phyloP scores from a whole-genome alignment of 53 echinoderm and acorn worm species.

The Crossaster papposus region DNA sequence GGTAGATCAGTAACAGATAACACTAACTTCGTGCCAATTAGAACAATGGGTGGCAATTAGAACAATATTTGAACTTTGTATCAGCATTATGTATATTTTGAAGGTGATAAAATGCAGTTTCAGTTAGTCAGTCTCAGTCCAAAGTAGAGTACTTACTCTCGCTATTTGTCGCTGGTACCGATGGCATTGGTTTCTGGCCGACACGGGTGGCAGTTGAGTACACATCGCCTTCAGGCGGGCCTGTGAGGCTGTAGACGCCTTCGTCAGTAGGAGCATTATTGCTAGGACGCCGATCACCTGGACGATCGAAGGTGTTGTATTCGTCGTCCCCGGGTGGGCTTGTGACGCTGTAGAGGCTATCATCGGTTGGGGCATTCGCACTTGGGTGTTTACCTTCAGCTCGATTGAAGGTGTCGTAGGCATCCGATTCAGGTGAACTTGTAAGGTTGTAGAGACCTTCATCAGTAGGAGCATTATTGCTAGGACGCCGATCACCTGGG shows the following conservation, averaged over 20 bases:
- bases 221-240: background rate
- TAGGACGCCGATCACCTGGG: background rate
- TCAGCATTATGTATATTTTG: too few species aligned
- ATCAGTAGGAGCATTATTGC: background rate
- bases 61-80: too few species aligned
- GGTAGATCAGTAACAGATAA: too few species aligned
- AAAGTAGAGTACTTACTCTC: too few species aligned
- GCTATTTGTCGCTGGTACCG: background rate
- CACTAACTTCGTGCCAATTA: too few species aligned
- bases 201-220: background rate
- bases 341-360: background rate
- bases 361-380: background rate
- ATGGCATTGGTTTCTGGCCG: too few species aligned
- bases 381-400: background rate
- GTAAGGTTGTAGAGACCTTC: constrained; percentile 16
- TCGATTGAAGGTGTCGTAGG: background rate
- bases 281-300: background rate
- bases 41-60: too few species aligned
- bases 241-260: background rate
- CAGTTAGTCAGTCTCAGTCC: too few species aligned
- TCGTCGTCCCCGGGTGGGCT: background rate
- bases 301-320: background rate
- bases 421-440: background rate
- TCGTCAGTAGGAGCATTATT: background rate
- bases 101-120: too few species aligned